Conservation (phyloP, 2,797 vertebrate genomes). For the Galago senegalensis region DNA sequence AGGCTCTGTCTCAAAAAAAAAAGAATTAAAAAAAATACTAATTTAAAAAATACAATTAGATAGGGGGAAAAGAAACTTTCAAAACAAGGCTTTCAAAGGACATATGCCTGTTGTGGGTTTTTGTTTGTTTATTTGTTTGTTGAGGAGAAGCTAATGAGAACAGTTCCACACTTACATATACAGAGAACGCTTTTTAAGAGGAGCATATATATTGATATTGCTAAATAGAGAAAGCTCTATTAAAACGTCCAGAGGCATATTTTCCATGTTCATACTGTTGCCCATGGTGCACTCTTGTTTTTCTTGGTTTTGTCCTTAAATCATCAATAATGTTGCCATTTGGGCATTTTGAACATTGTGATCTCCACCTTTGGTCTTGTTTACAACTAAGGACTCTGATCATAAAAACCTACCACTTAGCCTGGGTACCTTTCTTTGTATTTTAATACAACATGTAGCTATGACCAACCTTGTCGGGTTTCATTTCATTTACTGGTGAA, state of each 20-base stretch:
- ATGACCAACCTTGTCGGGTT: neutral
- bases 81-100: neutral
- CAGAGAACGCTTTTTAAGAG: neutral
- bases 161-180: neutral
- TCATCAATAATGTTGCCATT: neutral
- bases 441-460: neutral
- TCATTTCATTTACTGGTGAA: conserved; percentile 11
- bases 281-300: neutral
- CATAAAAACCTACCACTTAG: neutral
- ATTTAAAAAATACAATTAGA: neutral
- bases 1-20: no score
- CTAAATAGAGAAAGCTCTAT: neutral
- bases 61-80: neutral
- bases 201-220: neutral
- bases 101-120: neutral
- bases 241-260: neutral
- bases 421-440: neutral
- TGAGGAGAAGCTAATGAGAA: neutral
- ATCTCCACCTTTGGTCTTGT: neutral
- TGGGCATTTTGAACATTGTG: neutral
- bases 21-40: neutral
- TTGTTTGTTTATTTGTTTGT: neutral
- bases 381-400: neutral
- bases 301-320: neutral
- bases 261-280: neutral